phyloP scores from a whole-genome alignment of 1,140 invertebrate species.

The Copidosoma floridanum region DNA sequence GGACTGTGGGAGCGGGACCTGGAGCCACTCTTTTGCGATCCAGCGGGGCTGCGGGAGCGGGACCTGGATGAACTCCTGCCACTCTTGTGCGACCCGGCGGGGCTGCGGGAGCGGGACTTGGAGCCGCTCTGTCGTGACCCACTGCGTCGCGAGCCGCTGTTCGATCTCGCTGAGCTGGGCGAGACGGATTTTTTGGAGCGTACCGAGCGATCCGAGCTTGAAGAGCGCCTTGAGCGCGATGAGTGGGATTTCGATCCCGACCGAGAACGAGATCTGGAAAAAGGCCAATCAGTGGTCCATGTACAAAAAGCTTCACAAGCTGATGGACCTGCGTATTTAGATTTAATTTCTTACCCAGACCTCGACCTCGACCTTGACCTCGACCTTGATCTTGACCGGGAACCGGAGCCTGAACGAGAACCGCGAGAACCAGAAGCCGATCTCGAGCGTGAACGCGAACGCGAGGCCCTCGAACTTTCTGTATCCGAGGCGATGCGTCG shows the following conservation, averaged over 20 bases:
- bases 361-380: conserved; percentile 39
- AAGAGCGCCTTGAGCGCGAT: conserved; percentile 39
- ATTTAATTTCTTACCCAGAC: conserved; percentile 34
- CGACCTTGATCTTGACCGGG: conserved; percentile 38
- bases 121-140: too few relatives aligned
- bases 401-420: conserved; percentile 31
- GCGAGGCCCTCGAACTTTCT: conserved; percentile 48
- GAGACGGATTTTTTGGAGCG: conserved; percentile 35
- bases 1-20: background rate
- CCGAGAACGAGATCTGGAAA: conserved; percentile 40
- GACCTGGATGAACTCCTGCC: too few relatives aligned
- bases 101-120: too few relatives aligned
- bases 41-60: background rate
- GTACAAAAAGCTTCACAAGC: background rate
- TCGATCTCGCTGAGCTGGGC: conserved; percentile 52
- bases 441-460: conserved; percentile 44
- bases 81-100: conserved; percentile 44
- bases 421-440: conserved; percentile 39
- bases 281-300: conserved; percentile 26
- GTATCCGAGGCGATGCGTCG: conserved; percentile 55
- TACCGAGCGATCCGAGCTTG: conserved; percentile 36
- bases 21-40: background rate
- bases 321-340: conserved; percentile 30
- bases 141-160: conserved; percentile 52
- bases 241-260: conserved; percentile 34